These are phyloP conservation scores for Crocuta crocuta DNA, from an alignment of 2,113 vertebrate genomes.

Conservation along the genomic window DNA sequence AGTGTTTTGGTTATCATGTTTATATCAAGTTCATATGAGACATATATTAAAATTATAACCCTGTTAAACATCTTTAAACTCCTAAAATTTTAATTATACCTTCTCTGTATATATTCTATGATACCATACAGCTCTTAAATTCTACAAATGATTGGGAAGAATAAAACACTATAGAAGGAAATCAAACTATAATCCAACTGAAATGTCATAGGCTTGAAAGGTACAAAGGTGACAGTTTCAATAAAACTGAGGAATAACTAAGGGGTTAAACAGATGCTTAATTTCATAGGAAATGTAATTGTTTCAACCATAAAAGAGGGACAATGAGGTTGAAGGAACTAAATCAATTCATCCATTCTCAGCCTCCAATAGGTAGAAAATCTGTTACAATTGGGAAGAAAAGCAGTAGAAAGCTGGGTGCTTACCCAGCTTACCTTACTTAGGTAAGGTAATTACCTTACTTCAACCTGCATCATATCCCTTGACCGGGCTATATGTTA, in stretches of 20 bases:
- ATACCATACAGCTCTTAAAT: neutral
- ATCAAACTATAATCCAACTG: conserved; percentile 4
- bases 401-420: neutral
- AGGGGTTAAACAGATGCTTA: neutral
- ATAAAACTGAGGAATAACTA: neutral
- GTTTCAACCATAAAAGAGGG: neutral
- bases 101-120: neutral
- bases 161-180: conserved; percentile 16
- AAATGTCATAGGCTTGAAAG: neutral
- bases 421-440: no score
- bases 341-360: neutral
- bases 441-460: no score
- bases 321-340: neutral
- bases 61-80: conserved; percentile 12
- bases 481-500: neutral
- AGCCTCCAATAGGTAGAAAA: neutral
- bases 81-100: neutral
- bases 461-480: neutral
- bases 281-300: conserved; percentile 31
- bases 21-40: neutral
- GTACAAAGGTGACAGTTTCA: neutral
- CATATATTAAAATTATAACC: neutral
- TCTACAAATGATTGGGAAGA: conserved; percentile 32
- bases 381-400: neutral
- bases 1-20: neutral